Base-by-base conservation (phyloP, 2,113 vertebrate species). In the Sialia sialis region DNA sequence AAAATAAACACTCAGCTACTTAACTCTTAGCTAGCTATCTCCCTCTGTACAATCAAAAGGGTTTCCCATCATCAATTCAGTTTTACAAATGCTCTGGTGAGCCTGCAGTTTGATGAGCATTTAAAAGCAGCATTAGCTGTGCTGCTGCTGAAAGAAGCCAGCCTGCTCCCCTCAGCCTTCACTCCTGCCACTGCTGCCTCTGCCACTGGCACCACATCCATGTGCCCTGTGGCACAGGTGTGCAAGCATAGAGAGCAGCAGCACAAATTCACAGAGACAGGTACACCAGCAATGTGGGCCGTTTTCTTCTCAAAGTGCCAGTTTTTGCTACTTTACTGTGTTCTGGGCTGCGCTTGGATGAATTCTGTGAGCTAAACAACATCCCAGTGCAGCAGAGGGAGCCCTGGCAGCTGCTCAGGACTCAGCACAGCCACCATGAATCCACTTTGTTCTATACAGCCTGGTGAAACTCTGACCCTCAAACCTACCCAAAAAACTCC, bases 1-100 rank as follows among this genome's bases (percentile, higher is more conserved):
- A 94, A 95, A 89, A 96, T 91, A 97, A 97, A 96, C 93, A 94
- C 63, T 67, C 8, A 52, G 79, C 63, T 89, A 91, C 87, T 94
- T 93, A 94, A 91, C 89, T 96, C 74, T 76, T 87, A 73, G 87
- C 84, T 59, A 52, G 76, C 77, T 69, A 46, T 85, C 90, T 76
- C 66, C 55, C 63, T 93, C 48, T 51, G n/a, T 29, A 60, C 55
- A 90, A 87, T 69, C 93, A 79, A 74, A 94, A 94, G 84, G 54
- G 38, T 80, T 91, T 79, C 75, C 84, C 73, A 70, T 70, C 75
- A 92, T 75, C 43, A 93, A 81, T 74, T 81, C 64, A n/a, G 64
- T 21, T 81, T 63, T 48, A 48, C 36, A 80, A 88, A 91, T 23
- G 51, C 67, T 30, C 55, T 19, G 1, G 32, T 56, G 67, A 92